Base-by-base conservation (phyloP, 2,113 vertebrate species). In the Lycaon pictus region DNA sequence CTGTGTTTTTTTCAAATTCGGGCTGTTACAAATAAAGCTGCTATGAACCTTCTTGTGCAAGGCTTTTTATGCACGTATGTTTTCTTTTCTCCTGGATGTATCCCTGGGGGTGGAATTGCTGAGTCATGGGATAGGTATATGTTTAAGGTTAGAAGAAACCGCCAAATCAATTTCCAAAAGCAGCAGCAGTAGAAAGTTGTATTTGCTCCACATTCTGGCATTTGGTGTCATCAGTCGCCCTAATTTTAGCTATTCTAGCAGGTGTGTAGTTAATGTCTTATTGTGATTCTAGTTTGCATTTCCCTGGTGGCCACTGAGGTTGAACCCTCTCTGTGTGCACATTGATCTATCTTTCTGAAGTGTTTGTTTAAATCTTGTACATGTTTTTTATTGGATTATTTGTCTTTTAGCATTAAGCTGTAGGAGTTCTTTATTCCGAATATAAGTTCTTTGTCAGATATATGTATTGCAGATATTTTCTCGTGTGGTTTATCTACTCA, bases 361-460 rank as follows among this genome's bases (percentile, higher is more conserved):
- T 51, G 5, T 81, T 5, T 17, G 3, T 48, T 69, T 43, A 76
- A n/a, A 13, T 86, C 15, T 67, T 9, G 17, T 12, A 25, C 7
- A 1, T 35, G 35, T 90, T 82, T 95, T 58, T 71, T 48, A 80
- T 23, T 65, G 51, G 35, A 48, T 81, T 82, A 71, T 71, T 48
- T 89, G 7, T 69, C 25, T 85, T 53, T 93, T 76, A 90, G 90
- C 51, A 43, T 85, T 60, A 96, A 74, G 20, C n/a, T 87, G 37
- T 55, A 79, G 35, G 35, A 48, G 32, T 80, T 82, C 35, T 32
- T 85, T 72, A 82, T 90, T 89, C 51, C 37, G 11, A 81, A 55
- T 81, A 63, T 25, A 93, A 60, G 22, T 62, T 80, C 43, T 76
- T 90, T 82, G 12, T 90, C 55, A 95, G 81, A 27, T 79, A 25